These are phyloP conservation scores for Pristiophorus japonicus DNA, from an alignment of 2,113 vertebrate genomes.

Conservation along the genomic window DNA sequence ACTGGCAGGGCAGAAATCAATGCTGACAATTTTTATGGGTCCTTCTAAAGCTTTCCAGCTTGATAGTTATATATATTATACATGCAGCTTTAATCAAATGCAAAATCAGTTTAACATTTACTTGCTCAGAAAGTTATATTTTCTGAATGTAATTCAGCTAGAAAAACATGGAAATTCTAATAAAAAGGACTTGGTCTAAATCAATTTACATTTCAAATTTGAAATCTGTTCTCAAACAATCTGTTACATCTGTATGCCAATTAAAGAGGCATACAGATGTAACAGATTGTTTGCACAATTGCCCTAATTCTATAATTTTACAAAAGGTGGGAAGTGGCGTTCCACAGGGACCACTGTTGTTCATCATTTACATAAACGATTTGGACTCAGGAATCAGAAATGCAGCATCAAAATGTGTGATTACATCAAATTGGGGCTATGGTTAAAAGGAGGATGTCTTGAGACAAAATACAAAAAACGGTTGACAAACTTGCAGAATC, in stretches of 20 bases:
- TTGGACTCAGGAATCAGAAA: too few species aligned
- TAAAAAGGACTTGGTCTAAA: not conserved
- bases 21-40: not conserved
- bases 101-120: not conserved
- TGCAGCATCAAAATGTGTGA: too few species aligned
- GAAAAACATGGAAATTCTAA: not conserved
- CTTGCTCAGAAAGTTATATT: not conserved
- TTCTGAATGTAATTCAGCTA: not conserved
- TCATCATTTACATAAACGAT: not conserved
- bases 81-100: not conserved
- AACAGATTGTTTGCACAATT: not conserved
- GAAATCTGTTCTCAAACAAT: not conserved
- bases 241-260: too few species aligned
- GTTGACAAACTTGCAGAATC: too few species aligned
- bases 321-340: not conserved
- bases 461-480: too few species aligned
- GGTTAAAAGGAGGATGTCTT: too few species aligned
- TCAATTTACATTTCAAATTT: not conserved
- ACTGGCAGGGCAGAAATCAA: not conserved
- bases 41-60: not conserved
- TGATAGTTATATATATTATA: not conserved
- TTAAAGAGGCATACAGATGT: not conserved
- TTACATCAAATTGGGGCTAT: too few species aligned
- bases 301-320: not conserved
- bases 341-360: not conserved